Evolutionary conservation across 2,113 vertebrate species (phyloP), one percentile per base, ranked within the genome.

Genomic region (Mirounga angustirostris): DNA sequence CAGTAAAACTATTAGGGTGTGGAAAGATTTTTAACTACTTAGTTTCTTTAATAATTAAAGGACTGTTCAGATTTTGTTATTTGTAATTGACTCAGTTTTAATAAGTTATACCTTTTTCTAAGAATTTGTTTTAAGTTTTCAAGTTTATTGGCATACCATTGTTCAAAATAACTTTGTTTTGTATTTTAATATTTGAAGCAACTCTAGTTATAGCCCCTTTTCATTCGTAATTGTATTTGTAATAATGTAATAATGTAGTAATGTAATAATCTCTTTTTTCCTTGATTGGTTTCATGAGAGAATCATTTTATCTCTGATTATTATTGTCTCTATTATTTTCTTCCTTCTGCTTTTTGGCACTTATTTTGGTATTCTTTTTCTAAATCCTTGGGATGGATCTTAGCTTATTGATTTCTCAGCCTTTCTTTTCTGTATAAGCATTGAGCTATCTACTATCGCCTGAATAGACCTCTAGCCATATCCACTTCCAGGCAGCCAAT

Each of bases 151-250:
- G 33, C 24, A 54, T 93, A 30, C 6, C 24, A 33, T 79, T 54
- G 3, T 69, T 86, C 54, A 24, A 30, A 86, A 85, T 43, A 79
- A 33, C 21, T 52, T 46, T 93, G 54, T 83, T 76, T 78, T 67
- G 63, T 82, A 73, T 85, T 90, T 94, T 71, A 94, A 54, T 71
- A n/a, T 52, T 90, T 96, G 80, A 54, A 43, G 33, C 28, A 54
- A 30, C 28, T 86, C 73, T 56, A 43, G n/a, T 94, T 80, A 46
- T 9, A 88, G 22, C 46, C 13, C n/a, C 30, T 76, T 92, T 88
- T 36, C 46, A 65, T 82, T 73, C 18, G 14, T 61, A 40, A 36
- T 36, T 36, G 36, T 58, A 36, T 80, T 46, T 90, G 78, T 87
- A 33, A 46, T 46, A 46, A 46, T 46, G 46, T 46, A 46, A 46